Evolutionary conservation across 2,888 invertebrate species (phyloP).

Genomic region (Aricia artaxerxes): DNA sequence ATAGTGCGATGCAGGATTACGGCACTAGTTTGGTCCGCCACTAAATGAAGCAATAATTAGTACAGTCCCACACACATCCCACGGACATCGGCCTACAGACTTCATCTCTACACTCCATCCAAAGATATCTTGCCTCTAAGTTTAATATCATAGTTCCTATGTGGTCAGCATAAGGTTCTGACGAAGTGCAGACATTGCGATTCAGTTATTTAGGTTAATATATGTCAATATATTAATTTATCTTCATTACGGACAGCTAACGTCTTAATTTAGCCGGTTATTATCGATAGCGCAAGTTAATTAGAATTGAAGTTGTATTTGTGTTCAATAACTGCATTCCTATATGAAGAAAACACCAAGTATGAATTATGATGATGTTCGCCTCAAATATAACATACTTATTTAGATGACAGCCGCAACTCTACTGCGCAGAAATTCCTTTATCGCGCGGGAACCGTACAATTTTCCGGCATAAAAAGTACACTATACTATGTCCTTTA

Average conservation of each 20-base stretch:
- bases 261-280: not conserved
- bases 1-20: not conserved
- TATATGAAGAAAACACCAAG: not conserved
- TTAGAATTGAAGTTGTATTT: not conserved
- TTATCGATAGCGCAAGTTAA: not conserved
- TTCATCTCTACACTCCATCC: not conserved
- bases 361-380: too few species aligned
- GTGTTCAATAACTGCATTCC: not conserved
- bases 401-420: too few species aligned
- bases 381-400: too few species aligned
- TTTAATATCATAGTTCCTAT: not conserved
- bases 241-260: constrained; percentile 21
- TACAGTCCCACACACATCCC: not conserved
- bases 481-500: too few species aligned
- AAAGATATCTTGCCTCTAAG: not conserved
- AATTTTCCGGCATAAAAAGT: too few species aligned
- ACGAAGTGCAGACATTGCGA: not conserved
- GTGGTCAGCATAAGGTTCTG: not conserved
- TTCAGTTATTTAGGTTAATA: constrained; percentile 28
- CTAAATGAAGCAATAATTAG: not conserved
- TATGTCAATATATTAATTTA: constrained; percentile 18
- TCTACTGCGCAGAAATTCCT: too few species aligned
- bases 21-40: not conserved
- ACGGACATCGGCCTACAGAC: not conserved
- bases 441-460: too few species aligned